Evolutionary conservation across 2,113 vertebrate species (phyloP), one percentile per base, ranked within the genome.

Genomic region (Eclectus roratus): DNA sequence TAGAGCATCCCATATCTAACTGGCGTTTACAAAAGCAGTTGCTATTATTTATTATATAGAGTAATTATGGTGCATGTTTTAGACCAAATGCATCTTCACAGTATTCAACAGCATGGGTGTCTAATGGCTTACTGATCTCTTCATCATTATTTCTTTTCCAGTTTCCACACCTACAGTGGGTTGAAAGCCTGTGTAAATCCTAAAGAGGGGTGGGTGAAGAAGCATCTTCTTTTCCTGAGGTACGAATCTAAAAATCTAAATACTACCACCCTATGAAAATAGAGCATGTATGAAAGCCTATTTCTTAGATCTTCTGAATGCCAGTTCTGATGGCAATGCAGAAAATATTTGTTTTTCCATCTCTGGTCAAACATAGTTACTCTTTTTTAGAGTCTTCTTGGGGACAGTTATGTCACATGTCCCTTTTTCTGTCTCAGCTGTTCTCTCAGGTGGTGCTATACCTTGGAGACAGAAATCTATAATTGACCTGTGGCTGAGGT

Each of bases 131-230:
- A 53, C 39, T 60, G 20, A 70, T 65, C 49, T 53, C 46, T 82
- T 78, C 49, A 76, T 70, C 11, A 9, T 60, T 46, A n/a, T 64
- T 81, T 91, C 29, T 79, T 88, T 90, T 91, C 74, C 80, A 98
- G 98, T 61, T 97, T 98, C 86, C 58, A 97, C 66, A 97, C 94
- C 8, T 74, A 8, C 14, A 44, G 66, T 33, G 96, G 52, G 27
- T 4, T 46, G 16, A 39, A 82, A 0, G 96, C 97, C 35, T 98
- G 98, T 41, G 98, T 97, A 52, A 86, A 98, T 85, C 98, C 98
- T 29, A 96, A 91, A 50, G 80, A 95, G 52, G 10, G 0, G 6
- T 98, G 98, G 98, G 98, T 98, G 89, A 98, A 96, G 58, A 88
- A 17, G 29, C 88, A 60, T 12, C 65, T 98, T 33, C 79, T 28